Conservation (phyloP, 1,140 invertebrate species). For the Heliconius nattereri region DNA sequence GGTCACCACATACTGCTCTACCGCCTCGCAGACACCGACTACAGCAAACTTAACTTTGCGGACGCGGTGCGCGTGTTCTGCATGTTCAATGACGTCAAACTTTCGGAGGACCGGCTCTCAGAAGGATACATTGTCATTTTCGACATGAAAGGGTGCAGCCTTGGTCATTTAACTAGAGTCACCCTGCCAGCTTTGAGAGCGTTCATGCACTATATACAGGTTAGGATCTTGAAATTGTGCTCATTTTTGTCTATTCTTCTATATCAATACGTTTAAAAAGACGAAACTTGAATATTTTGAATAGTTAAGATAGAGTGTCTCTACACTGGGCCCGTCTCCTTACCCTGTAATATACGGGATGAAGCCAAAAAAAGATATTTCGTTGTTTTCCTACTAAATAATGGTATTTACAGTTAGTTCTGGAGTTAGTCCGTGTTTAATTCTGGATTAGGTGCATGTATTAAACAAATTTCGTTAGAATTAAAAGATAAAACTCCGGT, state of each 20-base stretch:
- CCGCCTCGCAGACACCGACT: conserved; percentile 82
- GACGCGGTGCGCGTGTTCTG: conserved; percentile 84
- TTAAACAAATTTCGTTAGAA: too few relatives aligned
- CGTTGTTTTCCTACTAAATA: too few relatives aligned
- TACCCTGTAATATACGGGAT: too few relatives aligned
- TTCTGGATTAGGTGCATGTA: too few relatives aligned
- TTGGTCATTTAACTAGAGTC: conserved; percentile 84
- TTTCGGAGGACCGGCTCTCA: conserved; percentile 84
- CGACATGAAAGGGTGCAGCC: conserved; percentile 84
- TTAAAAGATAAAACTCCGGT: too few relatives aligned
- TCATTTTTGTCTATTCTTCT: background rate
- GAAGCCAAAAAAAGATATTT: too few relatives aligned
- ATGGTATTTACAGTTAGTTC: too few relatives aligned
- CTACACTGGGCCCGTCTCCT: too few relatives aligned
- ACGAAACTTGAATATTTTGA: too few relatives aligned
- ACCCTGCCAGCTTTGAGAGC: conserved; percentile 82
- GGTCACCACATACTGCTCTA: conserved; percentile 83
- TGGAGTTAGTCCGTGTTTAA: too few relatives aligned
- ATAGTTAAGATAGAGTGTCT: too few relatives aligned
- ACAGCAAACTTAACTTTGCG: conserved; percentile 83
- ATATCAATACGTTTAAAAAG: background rate
- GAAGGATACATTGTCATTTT: conserved; percentile 85
- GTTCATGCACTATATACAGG: conserved; percentile 86
- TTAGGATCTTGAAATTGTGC: conserved; percentile 42
- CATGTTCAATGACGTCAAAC: conserved; percentile 84